Evolutionary conservation across 2,888 invertebrate genomes (phyloP).

Genomic region (Melolontha melolontha): DNA sequence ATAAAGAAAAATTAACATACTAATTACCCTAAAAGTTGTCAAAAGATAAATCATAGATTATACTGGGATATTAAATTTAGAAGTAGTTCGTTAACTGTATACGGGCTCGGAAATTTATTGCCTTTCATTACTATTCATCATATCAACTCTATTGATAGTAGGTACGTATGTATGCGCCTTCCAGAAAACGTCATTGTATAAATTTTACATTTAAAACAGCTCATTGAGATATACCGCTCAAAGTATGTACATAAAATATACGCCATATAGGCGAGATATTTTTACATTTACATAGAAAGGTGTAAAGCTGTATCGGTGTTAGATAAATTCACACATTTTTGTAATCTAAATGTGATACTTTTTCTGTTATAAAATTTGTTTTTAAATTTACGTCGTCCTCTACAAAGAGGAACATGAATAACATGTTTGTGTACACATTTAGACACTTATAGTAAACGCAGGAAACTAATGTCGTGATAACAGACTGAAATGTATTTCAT

Average conservation of each 20-base stretch:
- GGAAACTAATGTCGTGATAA: no score
- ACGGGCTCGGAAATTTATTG: constrained; percentile 22
- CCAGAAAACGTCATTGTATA: constrained; percentile 20
- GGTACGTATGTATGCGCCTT: constrained; percentile 1
- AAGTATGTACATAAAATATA: constrained; percentile 4
- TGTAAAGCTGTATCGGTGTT: constrained; percentile 14
- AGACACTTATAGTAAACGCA: background rate
- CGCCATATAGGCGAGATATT: background rate
- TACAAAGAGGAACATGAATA: background rate
- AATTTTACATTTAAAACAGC: constrained; percentile 16
- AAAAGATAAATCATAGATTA: constrained; percentile 32
- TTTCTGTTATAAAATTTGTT: constrained; percentile 24
- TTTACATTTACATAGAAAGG: constrained; percentile 32
- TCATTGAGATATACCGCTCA: constrained; percentile 21
- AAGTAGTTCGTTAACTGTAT: constrained; percentile 23
- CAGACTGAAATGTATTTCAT: no score
- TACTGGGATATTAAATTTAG: constrained; percentile 20
- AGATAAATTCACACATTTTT: constrained; percentile 33
- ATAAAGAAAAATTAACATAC: constrained; percentile 25
- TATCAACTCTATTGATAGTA: constrained; percentile 24
- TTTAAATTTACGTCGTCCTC: background rate
- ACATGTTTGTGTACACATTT: background rate
- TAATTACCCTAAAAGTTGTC: constrained; percentile 7
- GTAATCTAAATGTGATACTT: constrained; percentile 32
- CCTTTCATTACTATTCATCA: constrained; percentile 27